These are phyloP conservation scores for Orgyia antiqua DNA, from an alignment of 2,888 invertebrate species.

Conservation along the genomic window DNA sequence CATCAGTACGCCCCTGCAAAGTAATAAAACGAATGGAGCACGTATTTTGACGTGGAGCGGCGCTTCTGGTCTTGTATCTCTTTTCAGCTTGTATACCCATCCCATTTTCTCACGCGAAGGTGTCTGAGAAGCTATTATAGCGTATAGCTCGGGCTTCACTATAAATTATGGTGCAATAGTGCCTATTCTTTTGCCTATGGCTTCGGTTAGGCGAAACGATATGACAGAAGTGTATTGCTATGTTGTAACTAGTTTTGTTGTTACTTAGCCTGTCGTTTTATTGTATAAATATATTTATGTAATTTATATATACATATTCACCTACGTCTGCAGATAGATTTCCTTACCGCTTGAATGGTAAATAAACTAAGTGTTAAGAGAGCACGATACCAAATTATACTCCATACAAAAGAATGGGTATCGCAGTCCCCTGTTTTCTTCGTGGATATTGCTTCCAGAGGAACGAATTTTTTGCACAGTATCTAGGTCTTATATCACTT, in stretches of 20 bases:
- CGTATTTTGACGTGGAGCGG: slow-evolving; percentile 78
- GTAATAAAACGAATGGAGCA: slow-evolving; percentile 77
- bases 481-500: no score
- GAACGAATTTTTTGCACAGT: no score
- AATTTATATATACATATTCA: no score
- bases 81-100: slow-evolving; percentile 39
- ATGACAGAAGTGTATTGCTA: slow-evolving; percentile 49
- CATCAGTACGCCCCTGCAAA: slow-evolving; percentile 41
- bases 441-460: no score
- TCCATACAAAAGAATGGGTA: no score
- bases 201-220: slow-evolving; percentile 45
- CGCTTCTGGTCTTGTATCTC: slow-evolving; percentile 70
- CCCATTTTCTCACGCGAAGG: slow-evolving; percentile 52
- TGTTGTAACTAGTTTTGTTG: slow-evolving; percentile 3
- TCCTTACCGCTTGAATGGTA: no score
- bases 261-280: no score
- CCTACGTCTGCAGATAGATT: no score
- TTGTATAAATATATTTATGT: no score
- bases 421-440: no score
- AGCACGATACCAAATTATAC: no score
- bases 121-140: slow-evolving; percentile 72
- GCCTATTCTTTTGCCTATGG: slow-evolving; percentile 60
- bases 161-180: slow-evolving; percentile 74
- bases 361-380: no score
- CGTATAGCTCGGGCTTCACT: slow-evolving; percentile 62